Evolutionary conservation across 2,797 vertebrate genomes (phyloP), one percentile per base, ranked within the genome.

Genomic region (Clarias fuscus): DNA sequence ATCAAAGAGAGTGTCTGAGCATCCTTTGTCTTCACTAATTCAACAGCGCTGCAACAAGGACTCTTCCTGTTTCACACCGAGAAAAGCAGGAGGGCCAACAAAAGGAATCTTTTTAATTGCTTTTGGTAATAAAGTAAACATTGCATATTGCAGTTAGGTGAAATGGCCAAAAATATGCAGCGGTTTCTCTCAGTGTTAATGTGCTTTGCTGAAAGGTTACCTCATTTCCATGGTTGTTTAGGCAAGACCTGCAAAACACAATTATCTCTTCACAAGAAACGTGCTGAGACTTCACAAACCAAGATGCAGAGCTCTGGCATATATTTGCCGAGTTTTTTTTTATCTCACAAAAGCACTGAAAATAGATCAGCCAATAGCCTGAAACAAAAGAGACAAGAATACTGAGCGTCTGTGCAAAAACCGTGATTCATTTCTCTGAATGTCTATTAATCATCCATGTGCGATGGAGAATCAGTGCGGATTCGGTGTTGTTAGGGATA

Each of bases 161-260:
- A 90, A 90, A 92, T 85, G 67, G 80, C 85, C 85, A 83, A 86
- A 89, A 90, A 89, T 87, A 91, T 87, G 62, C 73, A 43, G 53
- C 56, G 80, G 79, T 86, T 91, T 86, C 64, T 84, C 73, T 88
- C 82, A 22, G 78, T 86, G 87, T 86, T 90, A 87, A 86, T 85
- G 70, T 48, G 79, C 84, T 90, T 90, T 71, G 58, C 68, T 72
- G 82, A 72, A 71, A 89, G 85, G 89, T 89, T 90, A 86, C 76
- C 73, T 86, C 75, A 87, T 90, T 88, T 89, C 72, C 81, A 88
- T 83, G 73, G 86, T 70, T 83, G 81, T 90, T 89, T 82, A 85
- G 61, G 79, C 62, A 88, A 79, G 71, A 79, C 89, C 85, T 84
- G 77, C 85, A 90, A 89, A 91, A 90, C 84, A 86, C 88, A 89